A percentile compares a stretch with the other conserved stretches of the same genome.
These are phyloP conservation scores for Orius insidiosus DNA, from an alignment of 1,140 invertebrate species.

Conservation along the genomic window DNA sequence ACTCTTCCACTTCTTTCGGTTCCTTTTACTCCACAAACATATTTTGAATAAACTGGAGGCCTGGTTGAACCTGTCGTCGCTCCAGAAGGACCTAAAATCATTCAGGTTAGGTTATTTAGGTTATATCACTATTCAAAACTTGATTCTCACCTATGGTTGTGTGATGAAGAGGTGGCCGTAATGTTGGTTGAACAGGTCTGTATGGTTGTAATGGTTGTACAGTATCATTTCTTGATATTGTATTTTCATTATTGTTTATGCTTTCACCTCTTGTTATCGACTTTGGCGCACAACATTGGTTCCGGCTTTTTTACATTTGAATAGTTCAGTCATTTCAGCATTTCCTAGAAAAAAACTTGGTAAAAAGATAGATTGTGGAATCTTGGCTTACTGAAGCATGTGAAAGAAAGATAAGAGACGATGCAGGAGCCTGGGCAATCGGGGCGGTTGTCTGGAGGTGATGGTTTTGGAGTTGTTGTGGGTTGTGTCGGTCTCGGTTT, in stretches of 20 bases:
- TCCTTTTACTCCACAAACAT: conserved; percentile 81
- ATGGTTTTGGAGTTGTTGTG: conserved; percentile 30
- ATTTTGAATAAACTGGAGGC: conserved; percentile 64
- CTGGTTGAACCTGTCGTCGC: conserved; percentile 29
- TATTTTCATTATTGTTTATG: conserved; percentile 24
- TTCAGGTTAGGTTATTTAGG: conserved; percentile 7
- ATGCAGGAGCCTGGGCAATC: conserved; percentile 84
- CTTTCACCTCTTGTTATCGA: conserved; percentile 51
- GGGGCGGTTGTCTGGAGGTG: conserved; percentile 49
- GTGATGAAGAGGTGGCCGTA: conserved; percentile 3
- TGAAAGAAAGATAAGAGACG: conserved; percentile 70
- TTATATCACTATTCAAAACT: no score
- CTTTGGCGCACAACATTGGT: conserved; percentile 79
- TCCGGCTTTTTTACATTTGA: conserved; percentile 64
- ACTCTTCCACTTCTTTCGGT: conserved; percentile 39
- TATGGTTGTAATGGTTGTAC: conserved; percentile 21
- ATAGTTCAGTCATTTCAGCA: conserved; percentile 72
- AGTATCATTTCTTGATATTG: conserved; percentile 26
- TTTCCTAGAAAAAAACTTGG: conserved; percentile 39
- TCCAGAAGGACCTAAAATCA: conserved; percentile 6
- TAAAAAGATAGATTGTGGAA: neutral
- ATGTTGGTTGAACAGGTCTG: conserved; percentile 16
- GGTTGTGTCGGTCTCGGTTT: conserved; percentile 25
- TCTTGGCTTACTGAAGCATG: conserved; percentile 74
- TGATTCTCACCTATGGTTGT: conserved; percentile 4